Conservation (phyloP, 2,888 invertebrate genomes). For the Pollenia angustigena region DNA sequence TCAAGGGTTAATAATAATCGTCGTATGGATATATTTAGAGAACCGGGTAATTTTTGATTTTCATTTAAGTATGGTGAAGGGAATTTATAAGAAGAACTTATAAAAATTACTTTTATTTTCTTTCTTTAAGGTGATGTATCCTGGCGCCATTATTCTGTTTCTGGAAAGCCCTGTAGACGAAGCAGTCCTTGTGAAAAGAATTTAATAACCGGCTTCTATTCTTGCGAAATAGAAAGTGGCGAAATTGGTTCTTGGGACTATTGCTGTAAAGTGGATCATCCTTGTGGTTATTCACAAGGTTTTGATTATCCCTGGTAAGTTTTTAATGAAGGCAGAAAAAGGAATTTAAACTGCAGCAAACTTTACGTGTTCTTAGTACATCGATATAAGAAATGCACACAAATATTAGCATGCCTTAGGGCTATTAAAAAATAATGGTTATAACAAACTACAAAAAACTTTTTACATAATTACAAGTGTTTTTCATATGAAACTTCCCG, state of each 20-base stretch:
- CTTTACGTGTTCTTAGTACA: background rate
- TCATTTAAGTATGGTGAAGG: background rate
- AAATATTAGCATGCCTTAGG: too few relatives aligned
- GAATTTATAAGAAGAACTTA: background rate
- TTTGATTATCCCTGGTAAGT: slow-evolving; percentile 92
- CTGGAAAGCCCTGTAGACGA: slow-evolving; percentile 90
- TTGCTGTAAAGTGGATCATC: slow-evolving; percentile 92
- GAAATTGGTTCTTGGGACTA: slow-evolving; percentile 92
- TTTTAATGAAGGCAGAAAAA: background rate
- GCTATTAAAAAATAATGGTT: too few relatives aligned
- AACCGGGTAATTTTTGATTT: slow-evolving; percentile 82
- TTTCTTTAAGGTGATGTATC: slow-evolving; percentile 84
- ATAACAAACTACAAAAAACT: too few relatives aligned
- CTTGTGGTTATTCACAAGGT: slow-evolving; percentile 93
- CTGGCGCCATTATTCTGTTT: slow-evolving; percentile 92
- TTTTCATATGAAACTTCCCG: too few relatives aligned
- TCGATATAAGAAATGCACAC: background rate
- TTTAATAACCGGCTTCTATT: slow-evolving; percentile 91
- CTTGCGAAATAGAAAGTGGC: slow-evolving; percentile 91
- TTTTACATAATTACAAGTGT: too few relatives aligned
- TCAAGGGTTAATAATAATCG: slow-evolving; percentile 84
- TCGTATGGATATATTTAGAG: slow-evolving; percentile 84
- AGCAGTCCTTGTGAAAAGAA: slow-evolving; percentile 90
- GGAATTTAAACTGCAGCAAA: background rate
- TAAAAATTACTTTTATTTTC: background rate